A percentile compares a stretch with the other conserved stretches of the same genome.
These are phyloP conservation scores for Aphaenogaster rudis DNA, from an alignment of 1,140 invertebrate species.

Conservation along the genomic window DNA sequence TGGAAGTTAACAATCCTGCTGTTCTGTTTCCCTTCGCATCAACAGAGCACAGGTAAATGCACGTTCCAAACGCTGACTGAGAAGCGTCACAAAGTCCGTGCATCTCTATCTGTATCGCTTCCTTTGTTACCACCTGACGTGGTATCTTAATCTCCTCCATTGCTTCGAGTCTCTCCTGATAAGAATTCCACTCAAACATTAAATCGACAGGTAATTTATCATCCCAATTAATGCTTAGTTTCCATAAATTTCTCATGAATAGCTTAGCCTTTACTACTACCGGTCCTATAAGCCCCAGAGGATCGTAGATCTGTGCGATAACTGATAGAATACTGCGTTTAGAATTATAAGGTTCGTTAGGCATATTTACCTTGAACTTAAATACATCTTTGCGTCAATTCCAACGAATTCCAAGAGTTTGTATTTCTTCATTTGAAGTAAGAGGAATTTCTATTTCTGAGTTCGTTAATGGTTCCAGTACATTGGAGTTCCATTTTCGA, in stretches of 20 bases:
- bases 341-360: neutral
- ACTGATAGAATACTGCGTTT: neutral
- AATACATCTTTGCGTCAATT: neutral
- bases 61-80: neutral
- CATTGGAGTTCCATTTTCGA: slow-evolving; percentile 48
- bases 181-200: neutral
- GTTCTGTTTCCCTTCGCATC: neutral
- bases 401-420: neutral
- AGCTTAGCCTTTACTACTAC: neutral
- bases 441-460: neutral
- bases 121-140: neutral
- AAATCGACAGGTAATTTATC: neutral
- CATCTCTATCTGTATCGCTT: neutral
- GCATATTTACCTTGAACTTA: neutral
- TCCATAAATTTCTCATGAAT: neutral
- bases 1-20: neutral
- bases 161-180: neutral
- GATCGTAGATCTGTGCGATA: slow-evolving; percentile 7
- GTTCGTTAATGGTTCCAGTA: neutral
- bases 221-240: neutral
- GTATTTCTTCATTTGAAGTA: neutral
- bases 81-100: neutral
- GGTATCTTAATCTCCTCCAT: neutral
- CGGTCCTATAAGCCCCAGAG: neutral
- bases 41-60: neutral